phyloP scores from a whole-genome alignment of 2,113 vertebrate genomes.

The Neomonachus schauinslandi region DNA sequence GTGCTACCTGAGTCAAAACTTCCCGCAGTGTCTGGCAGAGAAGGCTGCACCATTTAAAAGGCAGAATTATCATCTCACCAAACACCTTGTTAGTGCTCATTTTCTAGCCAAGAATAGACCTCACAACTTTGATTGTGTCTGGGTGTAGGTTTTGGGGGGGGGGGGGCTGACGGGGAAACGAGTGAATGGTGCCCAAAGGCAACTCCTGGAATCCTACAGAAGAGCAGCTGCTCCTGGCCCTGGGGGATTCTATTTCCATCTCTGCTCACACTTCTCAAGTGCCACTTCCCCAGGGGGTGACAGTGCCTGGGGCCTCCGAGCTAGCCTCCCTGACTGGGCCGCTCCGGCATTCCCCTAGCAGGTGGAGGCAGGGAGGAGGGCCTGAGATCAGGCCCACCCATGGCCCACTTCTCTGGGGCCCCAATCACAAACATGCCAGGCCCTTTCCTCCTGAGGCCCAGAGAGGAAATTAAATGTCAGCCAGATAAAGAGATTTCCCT shows the following conservation, averaged over 20 bases:
- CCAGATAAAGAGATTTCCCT: slow-evolving; percentile 42
- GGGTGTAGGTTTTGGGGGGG: neutral
- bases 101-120: neutral
- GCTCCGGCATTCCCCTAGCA: neutral
- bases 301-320: neutral
- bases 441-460: neutral
- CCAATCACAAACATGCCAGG: neutral
- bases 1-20: neutral
- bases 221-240: slow-evolving; percentile 10
- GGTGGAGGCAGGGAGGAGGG: neutral
- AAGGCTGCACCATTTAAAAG: neutral
- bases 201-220: neutral
- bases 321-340: neutral
- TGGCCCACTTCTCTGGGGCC: neutral
- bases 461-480: slow-evolving; percentile 69
- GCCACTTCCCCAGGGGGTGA: neutral
- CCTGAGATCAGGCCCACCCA: neutral
- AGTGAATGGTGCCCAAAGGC: neutral
- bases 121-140: neutral
- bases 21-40: neutral
- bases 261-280: neutral
- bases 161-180: neutral
- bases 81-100: neutral
- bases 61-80: neutral
- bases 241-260: slow-evolving; percentile 47